A percentile compares a stretch with the other conserved stretches of the same genome.
These are phyloP conservation scores for Chaenogobius annularis DNA, from an alignment of 2,113 vertebrate species.

Conservation along the genomic window DNA sequence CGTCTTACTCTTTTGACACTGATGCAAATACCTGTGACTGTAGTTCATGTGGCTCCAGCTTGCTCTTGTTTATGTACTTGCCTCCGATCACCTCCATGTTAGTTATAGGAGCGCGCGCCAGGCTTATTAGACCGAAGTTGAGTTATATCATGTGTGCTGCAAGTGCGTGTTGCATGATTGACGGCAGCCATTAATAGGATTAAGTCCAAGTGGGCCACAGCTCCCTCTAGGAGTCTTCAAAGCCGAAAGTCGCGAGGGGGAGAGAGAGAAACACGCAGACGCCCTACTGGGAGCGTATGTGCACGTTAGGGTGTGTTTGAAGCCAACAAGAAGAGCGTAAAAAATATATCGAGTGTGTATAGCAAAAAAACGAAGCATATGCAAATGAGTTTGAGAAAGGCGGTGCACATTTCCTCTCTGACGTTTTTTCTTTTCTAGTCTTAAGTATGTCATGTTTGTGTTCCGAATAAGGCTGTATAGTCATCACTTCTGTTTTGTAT, in stretches of 20 bases:
- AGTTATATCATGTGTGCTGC: constrained; percentile 11
- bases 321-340: neutral
- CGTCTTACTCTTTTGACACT: constrained; percentile 64
- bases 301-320: neutral
- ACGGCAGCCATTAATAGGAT: constrained; percentile 73
- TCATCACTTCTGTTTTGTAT: constrained; percentile 6
- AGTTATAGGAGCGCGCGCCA: neutral
- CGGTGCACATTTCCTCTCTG: constrained; percentile 9
- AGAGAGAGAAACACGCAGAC: constrained; percentile 43
- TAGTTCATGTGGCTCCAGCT: constrained; percentile 42
- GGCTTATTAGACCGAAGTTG: neutral
- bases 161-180: constrained; percentile 49
- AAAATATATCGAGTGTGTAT: constrained; percentile 4
- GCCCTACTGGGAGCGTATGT: constrained; percentile 44
- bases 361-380: constrained; percentile 11
- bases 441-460: neutral
- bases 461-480: neutral
- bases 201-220: constrained; percentile 68
- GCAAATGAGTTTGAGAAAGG: constrained; percentile 17
- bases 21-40: constrained; percentile 69
- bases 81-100: constrained; percentile 18
- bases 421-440: constrained; percentile 1
- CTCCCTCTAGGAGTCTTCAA: constrained; percentile 64
- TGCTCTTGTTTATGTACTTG: neutral
- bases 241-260: constrained; percentile 42